phyloP scores from a whole-genome alignment of 2,888 invertebrate species.

The Mactromeris polynyma region DNA sequence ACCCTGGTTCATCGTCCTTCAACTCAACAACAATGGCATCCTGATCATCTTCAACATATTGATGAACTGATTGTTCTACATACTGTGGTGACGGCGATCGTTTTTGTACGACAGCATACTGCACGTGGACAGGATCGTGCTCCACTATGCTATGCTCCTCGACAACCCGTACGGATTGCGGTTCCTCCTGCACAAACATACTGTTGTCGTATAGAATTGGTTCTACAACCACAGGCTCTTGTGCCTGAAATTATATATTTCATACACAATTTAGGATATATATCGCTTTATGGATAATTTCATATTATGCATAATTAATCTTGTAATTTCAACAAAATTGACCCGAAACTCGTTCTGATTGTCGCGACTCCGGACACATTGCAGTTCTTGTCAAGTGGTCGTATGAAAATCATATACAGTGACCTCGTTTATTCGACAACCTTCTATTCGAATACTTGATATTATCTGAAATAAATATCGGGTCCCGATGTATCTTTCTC shows the following conservation, averaged over 20 bases:
- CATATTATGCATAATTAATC: too few relatives aligned
- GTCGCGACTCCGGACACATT: too few relatives aligned
- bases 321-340: too few relatives aligned
- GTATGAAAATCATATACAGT: too few relatives aligned
- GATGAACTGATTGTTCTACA: conserved; percentile 20
- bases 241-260: conserved; percentile 29
- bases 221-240: conserved; percentile 50
- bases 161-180: conserved; percentile 10
- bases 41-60: conserved; percentile 45
- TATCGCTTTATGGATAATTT: too few relatives aligned
- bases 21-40: conserved; percentile 61
- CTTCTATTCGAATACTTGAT: too few relatives aligned
- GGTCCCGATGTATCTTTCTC: too few relatives aligned
- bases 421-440: too few relatives aligned
- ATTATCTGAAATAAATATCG: too few relatives aligned
- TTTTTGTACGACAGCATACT: conserved; percentile 64
- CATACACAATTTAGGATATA: too few relatives aligned
- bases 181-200: conserved; percentile 45
- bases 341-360: too few relatives aligned
- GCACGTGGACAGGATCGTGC: conserved; percentile 62
- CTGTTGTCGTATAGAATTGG: conserved; percentile 66
- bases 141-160: conserved; percentile 38
- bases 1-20: conserved; percentile 42
- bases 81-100: conserved; percentile 18
- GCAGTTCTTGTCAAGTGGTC: too few relatives aligned